Evolutionary conservation across 2,797 vertebrate genomes (phyloP).

Genomic region (Corythornis leucogaster): DNA sequence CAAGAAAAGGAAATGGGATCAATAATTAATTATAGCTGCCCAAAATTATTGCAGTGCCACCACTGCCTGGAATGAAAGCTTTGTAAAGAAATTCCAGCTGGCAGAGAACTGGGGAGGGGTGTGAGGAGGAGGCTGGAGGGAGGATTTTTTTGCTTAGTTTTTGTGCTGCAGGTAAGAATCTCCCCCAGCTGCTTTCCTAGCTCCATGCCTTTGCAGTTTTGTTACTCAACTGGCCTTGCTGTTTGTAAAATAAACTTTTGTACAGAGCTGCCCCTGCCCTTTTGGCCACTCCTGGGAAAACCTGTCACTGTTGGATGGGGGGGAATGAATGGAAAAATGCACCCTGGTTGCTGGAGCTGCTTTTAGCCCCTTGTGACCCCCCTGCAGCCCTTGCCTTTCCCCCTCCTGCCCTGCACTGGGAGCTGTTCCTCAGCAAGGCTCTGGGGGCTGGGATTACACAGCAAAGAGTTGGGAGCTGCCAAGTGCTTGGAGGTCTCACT

Average conservation of each 20-base stretch:
- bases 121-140: not conserved
- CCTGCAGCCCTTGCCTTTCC: not conserved
- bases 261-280: constrained; percentile 63
- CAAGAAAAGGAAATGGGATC: not conserved
- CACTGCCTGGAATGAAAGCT: not conserved
- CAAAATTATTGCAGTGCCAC: not conserved
- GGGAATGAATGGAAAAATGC: constrained; percentile 31
- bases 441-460: not conserved
- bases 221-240: constrained; percentile 58
- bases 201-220: constrained; percentile 65
- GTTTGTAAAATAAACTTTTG: constrained; percentile 78
- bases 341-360: not conserved
- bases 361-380: not conserved
- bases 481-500: not conserved
- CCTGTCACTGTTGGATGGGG: not conserved
- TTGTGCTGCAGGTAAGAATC: constrained; percentile 47
- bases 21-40: not conserved
- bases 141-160: constrained; percentile 63
- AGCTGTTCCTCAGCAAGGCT: not conserved
- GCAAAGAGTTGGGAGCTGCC: not conserved
- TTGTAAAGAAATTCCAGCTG: constrained; percentile 25
- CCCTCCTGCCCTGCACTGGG: constrained; percentile 20
- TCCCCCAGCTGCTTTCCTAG: constrained; percentile 71
- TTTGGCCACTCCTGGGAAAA: constrained; percentile 60
- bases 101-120: not conserved